Conservation (phyloP, 2,888 invertebrate genomes). For the Ormyrus labotus region DNA sequence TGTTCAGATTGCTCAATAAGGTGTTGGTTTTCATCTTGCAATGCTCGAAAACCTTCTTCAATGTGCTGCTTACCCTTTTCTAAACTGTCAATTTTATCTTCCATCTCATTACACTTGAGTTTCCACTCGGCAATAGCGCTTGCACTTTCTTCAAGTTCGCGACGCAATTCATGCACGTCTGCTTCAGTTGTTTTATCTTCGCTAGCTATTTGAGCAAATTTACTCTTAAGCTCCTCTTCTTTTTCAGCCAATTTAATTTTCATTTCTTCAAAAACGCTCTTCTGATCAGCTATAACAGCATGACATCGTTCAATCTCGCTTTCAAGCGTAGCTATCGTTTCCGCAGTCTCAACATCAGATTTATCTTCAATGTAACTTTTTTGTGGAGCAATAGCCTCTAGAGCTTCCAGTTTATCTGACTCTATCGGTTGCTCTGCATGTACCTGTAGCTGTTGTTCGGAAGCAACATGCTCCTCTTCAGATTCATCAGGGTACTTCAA, state of each 20-base stretch:
- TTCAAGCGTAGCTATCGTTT: slow-evolving; percentile 64
- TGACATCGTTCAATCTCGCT: slow-evolving; percentile 75
- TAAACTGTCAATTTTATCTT: slow-evolving; percentile 65
- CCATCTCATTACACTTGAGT: slow-evolving; percentile 66
- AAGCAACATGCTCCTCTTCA: slow-evolving; percentile 21
- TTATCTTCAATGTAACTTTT: not conserved
- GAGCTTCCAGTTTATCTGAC: not conserved
- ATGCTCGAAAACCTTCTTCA: slow-evolving; percentile 75
- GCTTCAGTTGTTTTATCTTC: slow-evolving; percentile 57
- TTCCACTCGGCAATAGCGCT: slow-evolving; percentile 68
- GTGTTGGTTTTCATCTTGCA: slow-evolving; percentile 75
- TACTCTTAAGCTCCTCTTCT: slow-evolving; percentile 68
- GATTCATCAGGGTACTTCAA: slow-evolving; percentile 55
- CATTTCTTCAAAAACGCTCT: slow-evolving; percentile 77
- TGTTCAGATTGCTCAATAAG: slow-evolving; percentile 61
- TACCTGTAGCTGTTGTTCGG: not conserved
- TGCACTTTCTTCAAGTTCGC: slow-evolving; percentile 66
- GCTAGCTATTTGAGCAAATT: slow-evolving; percentile 73
- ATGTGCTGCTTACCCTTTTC: slow-evolving; percentile 77
- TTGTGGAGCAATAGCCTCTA: not conserved
- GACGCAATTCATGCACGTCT: slow-evolving; percentile 60
- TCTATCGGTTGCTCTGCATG: slow-evolving; percentile 19
- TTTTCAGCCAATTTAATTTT: slow-evolving; percentile 78
- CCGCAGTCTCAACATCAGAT: slow-evolving; percentile 16
- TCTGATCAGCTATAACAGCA: slow-evolving; percentile 81